Conservation (phyloP, 1,140 invertebrate species). For the Galendromus occidentalis region DNA sequence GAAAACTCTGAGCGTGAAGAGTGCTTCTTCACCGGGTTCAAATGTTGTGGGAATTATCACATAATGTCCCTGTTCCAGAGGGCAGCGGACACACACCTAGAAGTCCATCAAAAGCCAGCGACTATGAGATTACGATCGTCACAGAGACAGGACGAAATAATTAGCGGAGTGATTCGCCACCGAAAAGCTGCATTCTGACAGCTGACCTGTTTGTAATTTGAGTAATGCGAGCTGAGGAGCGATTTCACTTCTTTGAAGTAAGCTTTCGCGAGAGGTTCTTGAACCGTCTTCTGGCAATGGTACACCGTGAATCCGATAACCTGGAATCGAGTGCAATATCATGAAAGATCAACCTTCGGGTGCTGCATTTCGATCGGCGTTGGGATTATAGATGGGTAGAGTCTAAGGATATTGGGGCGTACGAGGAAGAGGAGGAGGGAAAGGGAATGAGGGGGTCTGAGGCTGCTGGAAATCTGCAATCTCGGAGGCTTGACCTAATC, state of each 20-base stretch:
- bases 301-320: conserved; percentile 83
- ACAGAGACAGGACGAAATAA: too few relatives aligned
- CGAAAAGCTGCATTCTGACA: not conserved
- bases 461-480: too few relatives aligned
- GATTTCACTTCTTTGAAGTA: conserved; percentile 77
- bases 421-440: too few relatives aligned
- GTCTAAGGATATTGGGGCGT: too few relatives aligned
- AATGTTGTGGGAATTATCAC: conserved; percentile 73
- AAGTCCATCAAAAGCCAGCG: not conserved
- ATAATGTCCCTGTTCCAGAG: conserved; percentile 59
- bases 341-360: too few relatives aligned
- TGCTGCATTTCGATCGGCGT: too few relatives aligned
- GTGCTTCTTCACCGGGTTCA: conserved; percentile 68
- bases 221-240: conserved; percentile 69
- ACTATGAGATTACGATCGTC: too few relatives aligned
- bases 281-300: conserved; percentile 13
- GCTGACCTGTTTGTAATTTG: conserved; percentile 65
- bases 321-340: too few relatives aligned
- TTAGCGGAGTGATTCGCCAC: too few relatives aligned
- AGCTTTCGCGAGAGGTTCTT: conserved; percentile 33
- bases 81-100: conserved; percentile 36
- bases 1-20: conserved; percentile 59
- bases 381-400: too few relatives aligned
- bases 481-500: too few relatives aligned
- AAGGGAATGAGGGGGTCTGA: too few relatives aligned